Base-by-base conservation (phyloP, 2,113 vertebrate genomes). In the Oreochromis tanganicae region DNA sequence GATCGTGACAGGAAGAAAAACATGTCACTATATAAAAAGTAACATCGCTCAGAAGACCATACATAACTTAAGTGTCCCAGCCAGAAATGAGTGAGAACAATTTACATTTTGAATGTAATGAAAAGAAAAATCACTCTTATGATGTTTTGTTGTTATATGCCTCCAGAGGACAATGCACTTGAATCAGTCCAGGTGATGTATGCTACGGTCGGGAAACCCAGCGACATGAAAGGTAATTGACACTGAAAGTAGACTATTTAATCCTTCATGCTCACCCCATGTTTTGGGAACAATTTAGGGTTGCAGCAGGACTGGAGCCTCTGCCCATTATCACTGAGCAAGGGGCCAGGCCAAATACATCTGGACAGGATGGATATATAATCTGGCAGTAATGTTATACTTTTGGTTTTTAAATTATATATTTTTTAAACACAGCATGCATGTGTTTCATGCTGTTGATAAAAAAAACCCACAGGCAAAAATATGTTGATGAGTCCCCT, bases 281-380 rank as follows among this genome's bases (percentile, higher is more conserved):
- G 14, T 57, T 29, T 57, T 57, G 24, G 12, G 24, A 57, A 59
- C 3, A 17, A 17, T 17, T 59, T 32, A 61, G 3, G 29, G 29
- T 63, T 63, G 29, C 1, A 34, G 59, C 8, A 34, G 29, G 29
- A 34, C 24, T 63, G 0, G 13, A 34, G 0, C 29, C 2, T 1
- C 29, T 34, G 16, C 59, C 0, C 29, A 32, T 34, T 63, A 34
- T 63, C 59, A 63, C 0, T 34, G 59, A 32, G 59, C 16, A 32
- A 63, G 19, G 29, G 29, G 29, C 59, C 0, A 57, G 55, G 0
- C 12, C 55, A 63, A 32, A 19, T 63, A 63, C 16, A 63, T 10
- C 29, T 63, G 8, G 57, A 34, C 57, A 61, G 17, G 0, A 34
- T 4, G 7, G 55, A 57, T 57, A 8, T 57, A 16, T 5, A 36